Evolutionary conservation across 2,113 vertebrate genomes (phyloP), one percentile per base, ranked within the genome.

Genomic region (Perca fluviatilis): DNA sequence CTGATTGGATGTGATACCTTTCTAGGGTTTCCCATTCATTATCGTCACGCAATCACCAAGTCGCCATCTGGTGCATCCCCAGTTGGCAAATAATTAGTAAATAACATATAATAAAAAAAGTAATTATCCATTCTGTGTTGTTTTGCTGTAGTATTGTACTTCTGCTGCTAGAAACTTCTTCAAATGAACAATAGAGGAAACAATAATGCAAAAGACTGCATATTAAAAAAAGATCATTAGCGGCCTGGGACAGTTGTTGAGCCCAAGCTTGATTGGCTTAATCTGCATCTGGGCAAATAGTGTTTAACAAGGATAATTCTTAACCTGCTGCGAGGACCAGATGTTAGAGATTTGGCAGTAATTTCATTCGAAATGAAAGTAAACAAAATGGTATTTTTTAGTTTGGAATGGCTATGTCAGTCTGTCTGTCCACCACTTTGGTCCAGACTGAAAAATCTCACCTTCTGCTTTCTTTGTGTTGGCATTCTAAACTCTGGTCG

Each of bases 291-390:
- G 70, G 14, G 27, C 13, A 63, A 71, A 64, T 18, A 13, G 27
- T 77, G 64, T 79, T 60, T 77, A 40, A 57, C 23, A 49, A 30
- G 12, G 15, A 60, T 50, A 15, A 76, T 62, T 83, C 25, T 62
- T 66, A 64, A 84, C 70, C 51, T 54, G 65, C 72, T 82, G 64
- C 25, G 69, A 61, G 61, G 0, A 62, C 56, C 83, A 86, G 72
- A 78, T 80, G 86, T 63, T 61, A 46, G n/a, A 43, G 18, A 51
- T 79, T 74, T 54, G 13, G 61, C 40, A 50, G 46, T 79, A 16
- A 64, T 25, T 46, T 23, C 56, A 27, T 76, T 62, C 36, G 18
- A 74, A 53, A 30, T 58, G n/a, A 60, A 61, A 25, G 25, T 64
- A 49, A 56, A 62, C 6, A 25, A 56, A 50, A 27, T 23, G 43